Evolutionary conservation across 2,888 invertebrate genomes (phyloP), one percentile per base, ranked within the genome.

Genomic region (Oligia strigilis): DNA sequence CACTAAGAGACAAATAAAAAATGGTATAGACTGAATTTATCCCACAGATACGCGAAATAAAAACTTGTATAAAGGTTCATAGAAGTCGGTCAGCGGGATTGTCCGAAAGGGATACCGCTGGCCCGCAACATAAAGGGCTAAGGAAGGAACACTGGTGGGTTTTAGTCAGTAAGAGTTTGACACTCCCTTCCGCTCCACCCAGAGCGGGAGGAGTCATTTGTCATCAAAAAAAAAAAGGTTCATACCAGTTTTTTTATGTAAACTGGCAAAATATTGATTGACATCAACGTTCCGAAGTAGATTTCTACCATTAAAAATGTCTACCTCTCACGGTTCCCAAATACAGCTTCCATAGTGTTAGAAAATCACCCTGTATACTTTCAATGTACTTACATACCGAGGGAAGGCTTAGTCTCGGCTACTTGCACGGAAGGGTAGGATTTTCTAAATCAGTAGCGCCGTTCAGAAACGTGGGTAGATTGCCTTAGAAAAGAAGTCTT

Each of bases 361-460:
- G 3, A 46, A 36, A 55, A 0, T 19, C 81, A 60, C 0, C 55
- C 85, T 81, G 82, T 83, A 77, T 66, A 76, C 43, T 40, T 14
- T 65, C 23, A 78, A 65, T 66, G 75, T 81, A 71, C 74, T 73
- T 60, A 82, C 82, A 43, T 75, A 14, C 64, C 43, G 72, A 82
- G 40, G 23, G 65, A 65, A 19, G 64, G 64, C 83, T 83, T 72
- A 72, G 40, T 49, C 69, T 14, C 46, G 13, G 62, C 55, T 83
- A 69, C 62, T 69, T 69, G 67, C 40, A 52, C 36, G 72, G 40
- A 79, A 80, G 80, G 80, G 80, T 70, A 73, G 84, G 84, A 87
- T 87, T 84, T 84, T 79, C 75, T 84, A 87, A 84, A 84, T 79
- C 87, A 84, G 75, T 75, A 71, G 58, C 72, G 66, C 79, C 75